These are phyloP conservation scores for Spodoptera frugiperda DNA, from an alignment of 1,140 invertebrate genomes.

Conservation along the genomic window DNA sequence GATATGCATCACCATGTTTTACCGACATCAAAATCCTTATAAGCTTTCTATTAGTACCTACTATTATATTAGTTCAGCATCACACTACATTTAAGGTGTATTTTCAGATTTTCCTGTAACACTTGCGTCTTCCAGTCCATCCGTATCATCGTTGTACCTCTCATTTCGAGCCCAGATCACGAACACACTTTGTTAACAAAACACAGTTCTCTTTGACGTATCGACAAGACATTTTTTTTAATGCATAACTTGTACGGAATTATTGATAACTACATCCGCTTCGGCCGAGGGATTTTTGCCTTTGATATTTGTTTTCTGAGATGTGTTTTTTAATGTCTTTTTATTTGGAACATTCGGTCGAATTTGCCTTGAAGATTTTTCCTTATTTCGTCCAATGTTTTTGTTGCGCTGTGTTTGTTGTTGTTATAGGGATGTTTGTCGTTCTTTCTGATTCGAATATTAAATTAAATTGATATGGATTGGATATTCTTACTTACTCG, in stretches of 20 bases:
- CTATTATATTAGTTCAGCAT: too few relatives aligned
- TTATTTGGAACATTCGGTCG: neutral
- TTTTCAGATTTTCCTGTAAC: too few relatives aligned
- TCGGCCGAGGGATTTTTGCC: conserved; percentile 56
- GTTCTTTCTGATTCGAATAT: conserved; percentile 11
- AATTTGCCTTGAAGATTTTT: conserved; percentile 13
- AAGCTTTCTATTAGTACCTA: too few relatives aligned
- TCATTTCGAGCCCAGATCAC: conserved; percentile 60
- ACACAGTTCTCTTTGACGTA: conserved; percentile 64
- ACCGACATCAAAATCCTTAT: too few relatives aligned
- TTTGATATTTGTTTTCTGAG: conserved; percentile 56
- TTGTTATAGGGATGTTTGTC: neutral
- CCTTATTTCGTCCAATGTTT: conserved; percentile 32
- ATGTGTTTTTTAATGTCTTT: conserved; percentile 42
- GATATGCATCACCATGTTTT: too few relatives aligned
- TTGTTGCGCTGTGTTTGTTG: conserved; percentile 22
- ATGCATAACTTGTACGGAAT: conserved; percentile 72
- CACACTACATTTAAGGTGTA: too few relatives aligned
- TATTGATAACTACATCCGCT: conserved; percentile 72
- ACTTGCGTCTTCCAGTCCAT: too few relatives aligned
- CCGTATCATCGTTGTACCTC: neutral
- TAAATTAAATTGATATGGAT: neutral
- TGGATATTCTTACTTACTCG: too few relatives aligned
- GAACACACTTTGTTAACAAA: conserved; percentile 69
- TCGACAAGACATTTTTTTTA: conserved; percentile 61